Percentiles rank a stretch among this genome's conserved stretches.
Conservation (phyloP, 2,888 invertebrate species). For the Limulus polyphemus region DNA sequence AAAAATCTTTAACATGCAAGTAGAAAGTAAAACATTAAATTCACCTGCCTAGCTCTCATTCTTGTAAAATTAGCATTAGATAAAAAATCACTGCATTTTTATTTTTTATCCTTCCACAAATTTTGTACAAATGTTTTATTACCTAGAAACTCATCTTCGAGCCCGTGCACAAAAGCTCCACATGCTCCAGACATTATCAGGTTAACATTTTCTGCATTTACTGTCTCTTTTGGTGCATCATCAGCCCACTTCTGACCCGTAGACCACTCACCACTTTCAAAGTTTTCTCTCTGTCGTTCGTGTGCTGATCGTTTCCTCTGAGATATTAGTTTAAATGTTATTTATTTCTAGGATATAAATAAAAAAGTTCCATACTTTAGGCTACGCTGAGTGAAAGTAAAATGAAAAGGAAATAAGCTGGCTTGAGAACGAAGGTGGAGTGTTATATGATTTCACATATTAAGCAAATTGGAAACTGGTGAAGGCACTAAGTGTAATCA, state of each 20-base stretch:
- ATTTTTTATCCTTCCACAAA: too few species aligned
- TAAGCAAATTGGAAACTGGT: too few species aligned
- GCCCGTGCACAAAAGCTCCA: constrained; percentile 93
- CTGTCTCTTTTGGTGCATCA: constrained; percentile 60
- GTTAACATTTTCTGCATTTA: constrained; percentile 59
- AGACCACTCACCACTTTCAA: constrained; percentile 77
- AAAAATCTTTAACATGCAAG: constrained; percentile 10
- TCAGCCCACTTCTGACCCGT: constrained; percentile 80
- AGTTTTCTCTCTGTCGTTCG: constrained; percentile 68
- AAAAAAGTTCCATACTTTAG: background rate
- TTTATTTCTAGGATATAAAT: background rate
- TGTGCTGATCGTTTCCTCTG: constrained; percentile 70
- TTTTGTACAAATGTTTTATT: constrained; percentile 11
- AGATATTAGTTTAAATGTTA: constrained; percentile 14
- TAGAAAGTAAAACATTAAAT: too few species aligned
- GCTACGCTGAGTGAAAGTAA: too few species aligned
- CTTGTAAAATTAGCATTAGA: too few species aligned
- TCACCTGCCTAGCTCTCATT: too few species aligned
- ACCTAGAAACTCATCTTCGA: constrained; percentile 93
- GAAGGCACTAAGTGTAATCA: too few species aligned
- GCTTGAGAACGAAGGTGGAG: too few species aligned
- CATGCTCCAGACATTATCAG: constrained; percentile 88
- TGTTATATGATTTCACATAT: too few species aligned
- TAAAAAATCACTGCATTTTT: too few species aligned
- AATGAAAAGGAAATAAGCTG: too few species aligned